A percentile compares a stretch with the other conserved stretches of the same genome.
Conservation (phyloP, 2,888 invertebrate species). For the Stenodera caucasica region DNA sequence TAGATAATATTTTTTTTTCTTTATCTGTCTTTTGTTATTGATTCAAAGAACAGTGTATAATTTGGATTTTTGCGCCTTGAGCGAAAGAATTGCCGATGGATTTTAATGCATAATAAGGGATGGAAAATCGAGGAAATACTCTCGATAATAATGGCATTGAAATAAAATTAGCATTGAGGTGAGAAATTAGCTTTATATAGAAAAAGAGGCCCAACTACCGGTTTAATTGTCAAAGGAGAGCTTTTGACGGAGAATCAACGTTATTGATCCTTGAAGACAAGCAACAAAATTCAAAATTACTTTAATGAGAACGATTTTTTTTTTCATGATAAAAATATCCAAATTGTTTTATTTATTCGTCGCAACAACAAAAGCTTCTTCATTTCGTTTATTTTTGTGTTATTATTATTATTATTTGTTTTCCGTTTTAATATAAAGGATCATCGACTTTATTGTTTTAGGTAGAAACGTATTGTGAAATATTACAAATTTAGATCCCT, state of each 20-base stretch:
- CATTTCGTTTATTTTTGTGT: not conserved
- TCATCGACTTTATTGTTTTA: not conserved
- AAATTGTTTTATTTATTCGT: not conserved
- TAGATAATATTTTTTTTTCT: not conserved
- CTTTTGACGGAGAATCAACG: slow-evolving; percentile 15
- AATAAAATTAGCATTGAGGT: slow-evolving; percentile 21
- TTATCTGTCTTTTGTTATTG: not conserved
- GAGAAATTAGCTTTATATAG: slow-evolving; percentile 14
- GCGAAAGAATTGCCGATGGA: not conserved
- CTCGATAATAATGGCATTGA: not conserved
- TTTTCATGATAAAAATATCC: not conserved
- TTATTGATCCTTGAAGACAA: slow-evolving; percentile 15
- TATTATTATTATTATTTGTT: no score
- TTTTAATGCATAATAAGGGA: not conserved
- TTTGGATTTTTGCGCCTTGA: slow-evolving; percentile 1
- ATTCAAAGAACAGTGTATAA: not conserved
- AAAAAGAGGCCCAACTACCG: slow-evolving; percentile 17
- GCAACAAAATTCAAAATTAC: not conserved
- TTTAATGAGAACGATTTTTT: not conserved
- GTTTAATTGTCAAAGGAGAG: slow-evolving; percentile 24
- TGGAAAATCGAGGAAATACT: not conserved
- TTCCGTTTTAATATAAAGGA: no score
- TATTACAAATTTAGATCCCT: slow-evolving; percentile 1
- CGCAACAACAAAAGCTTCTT: not conserved
- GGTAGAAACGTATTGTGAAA: not conserved